phyloP scores from a whole-genome alignment of 2,797 vertebrate species.

The Dendrocincla tyrannina region DNA sequence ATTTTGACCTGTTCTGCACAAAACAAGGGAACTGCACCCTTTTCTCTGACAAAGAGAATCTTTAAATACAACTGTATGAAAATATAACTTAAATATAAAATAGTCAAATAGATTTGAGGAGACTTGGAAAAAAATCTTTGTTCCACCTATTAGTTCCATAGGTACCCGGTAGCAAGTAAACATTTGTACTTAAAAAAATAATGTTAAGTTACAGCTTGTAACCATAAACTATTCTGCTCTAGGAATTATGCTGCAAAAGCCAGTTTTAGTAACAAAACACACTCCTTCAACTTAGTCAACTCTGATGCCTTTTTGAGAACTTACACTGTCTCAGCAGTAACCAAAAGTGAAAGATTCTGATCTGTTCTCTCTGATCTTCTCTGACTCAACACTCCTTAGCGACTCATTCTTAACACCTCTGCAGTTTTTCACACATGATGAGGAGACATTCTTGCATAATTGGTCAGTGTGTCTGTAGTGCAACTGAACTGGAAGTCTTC shows the following conservation, averaged over 20 bases:
- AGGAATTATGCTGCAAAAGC: slow-evolving; percentile 77
- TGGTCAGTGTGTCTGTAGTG: slow-evolving; percentile 78
- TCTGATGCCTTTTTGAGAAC: slow-evolving; percentile 50
- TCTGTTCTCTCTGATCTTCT: slow-evolving; percentile 9
- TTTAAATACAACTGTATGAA: slow-evolving; percentile 83
- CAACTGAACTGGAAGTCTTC: slow-evolving; percentile 71
- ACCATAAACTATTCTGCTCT: slow-evolving; percentile 71
- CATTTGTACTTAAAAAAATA: slow-evolving; percentile 76
- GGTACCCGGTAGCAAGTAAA: slow-evolving; percentile 75
- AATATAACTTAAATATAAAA: slow-evolving; percentile 86
- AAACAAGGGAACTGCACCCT: slow-evolving; percentile 65
- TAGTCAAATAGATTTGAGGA: slow-evolving; percentile 77
- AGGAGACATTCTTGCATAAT: slow-evolving; percentile 76
- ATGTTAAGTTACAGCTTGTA: slow-evolving; percentile 75
- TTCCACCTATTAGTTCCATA: slow-evolving; percentile 75
- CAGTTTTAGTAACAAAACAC: slow-evolving; percentile 74
- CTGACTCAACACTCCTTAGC: not conserved
- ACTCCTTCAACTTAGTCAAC: slow-evolving; percentile 53
- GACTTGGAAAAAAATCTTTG: slow-evolving; percentile 77
- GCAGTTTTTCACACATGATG: not conserved
- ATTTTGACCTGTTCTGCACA: slow-evolving; percentile 43
- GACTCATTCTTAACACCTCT: not conserved
- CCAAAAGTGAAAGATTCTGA: not conserved
- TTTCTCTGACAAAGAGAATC: slow-evolving; percentile 70
- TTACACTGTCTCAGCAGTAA: not conserved